Conservation (phyloP, 2,113 vertebrate genomes). For the Pangasianodon hypophthalmus region DNA sequence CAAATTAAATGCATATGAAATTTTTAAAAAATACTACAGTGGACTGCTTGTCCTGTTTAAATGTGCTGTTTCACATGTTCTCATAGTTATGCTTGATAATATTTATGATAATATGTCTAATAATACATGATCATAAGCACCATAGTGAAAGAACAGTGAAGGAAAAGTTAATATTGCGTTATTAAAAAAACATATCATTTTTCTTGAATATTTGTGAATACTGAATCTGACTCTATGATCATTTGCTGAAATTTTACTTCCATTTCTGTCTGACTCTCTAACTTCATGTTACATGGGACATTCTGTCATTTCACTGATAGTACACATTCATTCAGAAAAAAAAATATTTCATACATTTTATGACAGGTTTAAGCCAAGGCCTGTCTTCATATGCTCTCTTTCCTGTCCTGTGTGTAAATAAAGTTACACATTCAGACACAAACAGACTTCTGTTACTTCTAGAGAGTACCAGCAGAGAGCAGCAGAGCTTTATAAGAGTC, state of each 20-base stretch:
- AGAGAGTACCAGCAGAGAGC: background rate
- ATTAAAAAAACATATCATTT: background rate
- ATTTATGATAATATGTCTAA: background rate
- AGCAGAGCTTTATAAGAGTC: background rate
- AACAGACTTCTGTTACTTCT: background rate
- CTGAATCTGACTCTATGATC: background rate
- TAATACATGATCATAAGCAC: too few species aligned
- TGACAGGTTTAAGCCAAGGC: background rate
- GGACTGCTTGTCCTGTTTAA: background rate
- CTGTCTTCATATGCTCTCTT: background rate
- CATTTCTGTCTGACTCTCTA: background rate
- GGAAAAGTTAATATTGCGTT: background rate
- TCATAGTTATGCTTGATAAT: too few species aligned
- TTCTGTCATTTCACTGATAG: background rate
- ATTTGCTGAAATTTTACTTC: background rate
- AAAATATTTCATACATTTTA: background rate
- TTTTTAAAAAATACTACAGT: background rate
- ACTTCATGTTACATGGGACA: background rate
- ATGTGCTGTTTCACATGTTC: background rate
- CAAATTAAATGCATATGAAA: too few species aligned
- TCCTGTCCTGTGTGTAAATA: background rate
- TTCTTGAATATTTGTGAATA: background rate
- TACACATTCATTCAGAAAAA: background rate
- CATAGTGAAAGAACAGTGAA: background rate
- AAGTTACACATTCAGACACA: background rate